Evolutionary conservation across 2,888 invertebrate genomes (phyloP).

Genomic region (Tenodera sinensis): DNA sequence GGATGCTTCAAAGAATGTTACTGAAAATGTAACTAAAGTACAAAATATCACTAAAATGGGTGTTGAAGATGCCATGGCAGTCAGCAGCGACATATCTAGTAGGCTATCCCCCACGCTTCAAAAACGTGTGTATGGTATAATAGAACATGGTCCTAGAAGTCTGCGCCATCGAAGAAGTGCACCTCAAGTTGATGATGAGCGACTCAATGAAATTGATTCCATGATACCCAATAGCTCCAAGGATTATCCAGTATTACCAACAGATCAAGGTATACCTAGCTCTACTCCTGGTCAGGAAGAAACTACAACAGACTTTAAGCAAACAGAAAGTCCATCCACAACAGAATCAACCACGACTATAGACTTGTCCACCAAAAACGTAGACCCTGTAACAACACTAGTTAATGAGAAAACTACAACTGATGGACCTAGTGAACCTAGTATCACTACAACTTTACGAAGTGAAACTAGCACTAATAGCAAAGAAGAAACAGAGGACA

Average conservation of each 20-base stretch:
- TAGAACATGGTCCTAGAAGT: conserved; percentile 48
- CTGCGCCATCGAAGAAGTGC: conserved; percentile 34
- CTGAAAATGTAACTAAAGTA: background rate
- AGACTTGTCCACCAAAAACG: background rate
- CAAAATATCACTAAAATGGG: background rate
- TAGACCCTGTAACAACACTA: background rate
- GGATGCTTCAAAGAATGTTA: background rate
- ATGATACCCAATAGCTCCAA: background rate
- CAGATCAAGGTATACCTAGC: background rate
- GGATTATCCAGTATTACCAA: background rate
- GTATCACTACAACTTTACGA: background rate
- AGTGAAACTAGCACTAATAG: background rate
- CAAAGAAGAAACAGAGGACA: conserved; percentile 40
- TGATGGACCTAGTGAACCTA: background rate
- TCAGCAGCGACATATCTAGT: background rate
- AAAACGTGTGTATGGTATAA: background rate
- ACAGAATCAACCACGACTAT: background rate
- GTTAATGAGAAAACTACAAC: background rate
- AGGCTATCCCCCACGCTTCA: background rate
- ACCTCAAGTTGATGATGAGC: conserved; percentile 36
- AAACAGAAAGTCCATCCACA: background rate
- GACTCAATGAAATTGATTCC: conserved; percentile 42
- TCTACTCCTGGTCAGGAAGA: background rate
- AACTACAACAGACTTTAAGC: background rate
- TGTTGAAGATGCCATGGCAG: background rate